Percentiles rank a stretch among this genome's conserved stretches.
phyloP scores from a whole-genome alignment of 2,888 invertebrate species.

The Axea sp. region DNA sequence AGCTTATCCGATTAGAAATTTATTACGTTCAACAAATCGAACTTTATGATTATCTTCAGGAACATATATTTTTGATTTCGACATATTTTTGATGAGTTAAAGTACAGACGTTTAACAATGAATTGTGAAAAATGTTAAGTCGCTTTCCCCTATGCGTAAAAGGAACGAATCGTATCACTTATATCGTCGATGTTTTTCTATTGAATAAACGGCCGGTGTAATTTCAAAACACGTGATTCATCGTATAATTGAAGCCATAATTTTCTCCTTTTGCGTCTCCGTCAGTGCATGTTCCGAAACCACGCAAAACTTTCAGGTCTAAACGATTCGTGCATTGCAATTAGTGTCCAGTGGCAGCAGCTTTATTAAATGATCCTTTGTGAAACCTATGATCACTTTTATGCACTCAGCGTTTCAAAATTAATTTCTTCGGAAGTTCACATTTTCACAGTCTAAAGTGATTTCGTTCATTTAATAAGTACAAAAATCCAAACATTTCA shows the following conservation, averaged over 20 bases:
- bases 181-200: background rate
- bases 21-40: too few relatives aligned
- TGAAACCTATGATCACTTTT: background rate
- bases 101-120: too few relatives aligned
- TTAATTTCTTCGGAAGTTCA: background rate
- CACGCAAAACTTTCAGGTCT: conserved; percentile 14
- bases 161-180: too few relatives aligned
- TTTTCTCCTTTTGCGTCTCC: conserved; percentile 2
- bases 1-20: too few relatives aligned
- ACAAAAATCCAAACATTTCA: too few relatives aligned
- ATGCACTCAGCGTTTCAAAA: background rate
- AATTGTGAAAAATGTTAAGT: too few relatives aligned
- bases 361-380: conserved; percentile 3
- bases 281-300: conserved; percentile 3
- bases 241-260: conserved; percentile 22
- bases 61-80: too few relatives aligned
- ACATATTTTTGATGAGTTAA: too few relatives aligned
- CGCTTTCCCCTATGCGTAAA: too few relatives aligned
- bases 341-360: conserved; percentile 12
- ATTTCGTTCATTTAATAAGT: too few relatives aligned
- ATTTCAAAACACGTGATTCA: background rate
- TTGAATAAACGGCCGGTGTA: background rate
- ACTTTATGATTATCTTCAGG: too few relatives aligned
- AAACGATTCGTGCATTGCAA: conserved; percentile 25
- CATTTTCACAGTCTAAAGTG: background rate